Evolutionary conservation across 2,113 vertebrate genomes (phyloP), one percentile per base, ranked within the genome.

Genomic region (Anas platyrhynchos): DNA sequence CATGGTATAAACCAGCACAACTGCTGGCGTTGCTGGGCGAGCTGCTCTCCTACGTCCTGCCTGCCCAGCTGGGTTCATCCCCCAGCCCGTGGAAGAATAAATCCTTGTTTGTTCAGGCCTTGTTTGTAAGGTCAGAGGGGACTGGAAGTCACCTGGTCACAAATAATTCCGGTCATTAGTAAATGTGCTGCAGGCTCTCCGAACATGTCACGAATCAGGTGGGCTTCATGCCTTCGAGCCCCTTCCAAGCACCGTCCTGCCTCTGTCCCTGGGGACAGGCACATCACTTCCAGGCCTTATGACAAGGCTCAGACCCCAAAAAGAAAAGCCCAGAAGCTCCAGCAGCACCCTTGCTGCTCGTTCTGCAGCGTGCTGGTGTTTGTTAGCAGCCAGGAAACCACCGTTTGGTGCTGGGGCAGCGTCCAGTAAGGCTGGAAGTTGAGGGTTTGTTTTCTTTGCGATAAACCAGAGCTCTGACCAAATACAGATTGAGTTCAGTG

Each of bases 301-400:
- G 56, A 44, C 0, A 2, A 65, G 41, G 27, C 0, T 0, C 23
- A n/a, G 52, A 71, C 86, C 68, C 43, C 13, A 56, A 68, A 69
- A 46, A 55, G 15, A n/a, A 71, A 95, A 34, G 29, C 80, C 80
- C 0, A 0, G 36, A 62, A 89, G 59, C 54, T 78, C 55, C 36
- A 79, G 73, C 69, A 48, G 55, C 69, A 22, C 25, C 54, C 5
- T 65, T 72, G 55, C 50, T 1, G 5, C 82, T 67, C 21, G 14
- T 31, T 83, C 82, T 63, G 8, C 81, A 73, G 68, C 0, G 0
- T 85, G 65, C 41, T 0, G 2, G 8, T 87, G 79, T 81, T 93
- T 96, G 52, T 76, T 92, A 69, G 90, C 88, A 80, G 88, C 32
- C 93, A 96, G 96, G 96, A 97, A 97, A 54, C 81, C 76, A 79